phyloP scores from a whole-genome alignment of 1,140 invertebrate genomes.

The Diploscapter pachys region DNA sequence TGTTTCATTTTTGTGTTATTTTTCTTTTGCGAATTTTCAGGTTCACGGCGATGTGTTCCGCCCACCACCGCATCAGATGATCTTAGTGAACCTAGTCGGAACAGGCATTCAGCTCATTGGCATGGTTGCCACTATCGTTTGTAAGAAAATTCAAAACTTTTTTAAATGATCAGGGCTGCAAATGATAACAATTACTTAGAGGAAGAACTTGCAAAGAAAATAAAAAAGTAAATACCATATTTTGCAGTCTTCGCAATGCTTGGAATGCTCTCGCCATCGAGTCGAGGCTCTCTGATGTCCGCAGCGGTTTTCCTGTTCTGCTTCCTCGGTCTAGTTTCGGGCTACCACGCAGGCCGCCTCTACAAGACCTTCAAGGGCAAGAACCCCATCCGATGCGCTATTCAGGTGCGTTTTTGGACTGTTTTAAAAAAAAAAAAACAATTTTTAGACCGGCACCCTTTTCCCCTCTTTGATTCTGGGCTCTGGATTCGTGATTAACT shows the following conservation, averaged over 20 bases:
- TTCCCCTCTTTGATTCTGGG: conserved; percentile 87
- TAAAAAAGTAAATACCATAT: not conserved
- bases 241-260: conserved; percentile 93
- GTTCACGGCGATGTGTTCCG: conserved; percentile 94
- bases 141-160: conserved; percentile 66
- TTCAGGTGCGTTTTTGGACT: conserved; percentile 59
- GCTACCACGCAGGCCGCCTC: conserved; percentile 86
- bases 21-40: too few relatives aligned
- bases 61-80: conserved; percentile 70
- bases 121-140: conserved; percentile 85
- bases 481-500: conserved; percentile 89
- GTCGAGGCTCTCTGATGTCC: conserved; percentile 88
- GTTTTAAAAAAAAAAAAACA: not conserved
- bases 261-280: conserved; percentile 94
- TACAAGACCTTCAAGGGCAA: conserved; percentile 85
- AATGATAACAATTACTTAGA: too few relatives aligned
- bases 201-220: too few relatives aligned
- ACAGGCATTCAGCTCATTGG: conserved; percentile 93
- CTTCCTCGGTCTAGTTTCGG: conserved; percentile 89
- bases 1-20: too few relatives aligned
- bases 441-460: conserved; percentile 75
- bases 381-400: conserved; percentile 89
- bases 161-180: too few relatives aligned
- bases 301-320: conserved; percentile 92
- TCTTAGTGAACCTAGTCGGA: conserved; percentile 87